Evolutionary conservation across 1,140 invertebrate species (phyloP), one percentile per base, ranked within the genome.

Genomic region (Anadara kagoshimensis): DNA sequence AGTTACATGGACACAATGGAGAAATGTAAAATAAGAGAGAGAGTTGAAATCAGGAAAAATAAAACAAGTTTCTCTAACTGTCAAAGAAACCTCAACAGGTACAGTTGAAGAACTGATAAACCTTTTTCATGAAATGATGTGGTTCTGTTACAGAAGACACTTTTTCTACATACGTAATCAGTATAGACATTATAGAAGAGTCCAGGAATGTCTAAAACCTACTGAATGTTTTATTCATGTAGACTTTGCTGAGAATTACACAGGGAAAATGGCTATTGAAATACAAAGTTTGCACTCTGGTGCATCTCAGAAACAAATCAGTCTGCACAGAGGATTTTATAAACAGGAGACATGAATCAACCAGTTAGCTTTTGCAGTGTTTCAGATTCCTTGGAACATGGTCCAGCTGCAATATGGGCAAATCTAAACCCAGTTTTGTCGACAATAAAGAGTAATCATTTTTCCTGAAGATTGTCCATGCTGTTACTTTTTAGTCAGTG

Each of bases 201-300:
- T 64, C 0, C 65, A 57, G 53, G 26, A 77, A 45, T 64, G 45
- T 29, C 22, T 79, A 29, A 61, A 26, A 45, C 29, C 54, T 29
- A 69, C 47, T 62, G 75, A 79, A 62, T 73, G 68, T 51, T 47
- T 78, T n/a, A 61, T 78, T 20, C 75, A 80, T 47, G 58, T 80
- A 65, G 73, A 80, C 49, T 80, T 80, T 24, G 45, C 45, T 10
- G 45, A 47, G 45, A 47, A 47, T 47, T 47, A 47, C 18, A 18
- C 18, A 10, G 45, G 45, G 45, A 47, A 47, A 18, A 47, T 47
- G 45, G 18, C 8, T 18, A 47, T 8, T 10, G 69, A 71, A 47
- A 63, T 81, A 16, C 79, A 81, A 57, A 66, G 61, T 18, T 64
- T 75, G 45, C 75, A 82, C 57, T 82, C 78, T 71, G 69, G 80